These are phyloP conservation scores for Xestia ashworthii DNA, from an alignment of 2,888 invertebrate genomes.

Conservation along the genomic window DNA sequence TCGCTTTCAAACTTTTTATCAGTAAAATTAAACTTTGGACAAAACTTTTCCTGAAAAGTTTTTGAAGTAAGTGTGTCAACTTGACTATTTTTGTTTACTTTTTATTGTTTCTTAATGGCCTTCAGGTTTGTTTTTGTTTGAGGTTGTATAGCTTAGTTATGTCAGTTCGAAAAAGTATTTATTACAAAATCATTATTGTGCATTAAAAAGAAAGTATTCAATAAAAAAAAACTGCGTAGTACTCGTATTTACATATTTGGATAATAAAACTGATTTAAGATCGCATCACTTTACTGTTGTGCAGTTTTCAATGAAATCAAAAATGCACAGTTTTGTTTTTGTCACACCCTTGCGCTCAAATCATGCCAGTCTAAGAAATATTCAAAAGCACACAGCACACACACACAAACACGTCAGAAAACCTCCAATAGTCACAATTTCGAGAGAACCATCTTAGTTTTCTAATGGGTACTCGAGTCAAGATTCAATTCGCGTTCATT, in stretches of 20 bases:
- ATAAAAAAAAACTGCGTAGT: neutral
- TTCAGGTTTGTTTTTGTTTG: conserved; percentile 41
- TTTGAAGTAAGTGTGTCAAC: conserved; percentile 76
- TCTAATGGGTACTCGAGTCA: conserved; percentile 23
- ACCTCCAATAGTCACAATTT: conserved; percentile 29
- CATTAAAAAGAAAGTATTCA: neutral
- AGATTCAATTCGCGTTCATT: conserved; percentile 49
- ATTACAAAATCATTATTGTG: neutral
- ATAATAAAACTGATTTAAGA: neutral
- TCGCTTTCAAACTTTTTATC: conserved; percentile 67
- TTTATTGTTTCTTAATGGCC: conserved; percentile 64
- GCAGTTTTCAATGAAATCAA: neutral
- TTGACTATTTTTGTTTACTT: conserved; percentile 68
- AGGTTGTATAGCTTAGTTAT: conserved; percentile 53
- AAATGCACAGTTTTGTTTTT: neutral
- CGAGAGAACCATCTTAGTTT: conserved; percentile 19
- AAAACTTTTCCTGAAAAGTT: conserved; percentile 76
- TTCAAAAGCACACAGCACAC: conserved; percentile 54
- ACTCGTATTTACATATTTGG: conserved; percentile 15
- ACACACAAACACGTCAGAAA: conserved; percentile 44
- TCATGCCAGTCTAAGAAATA: conserved; percentile 33
- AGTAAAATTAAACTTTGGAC: conserved; percentile 64
- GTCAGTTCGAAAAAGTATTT: conserved; percentile 7
- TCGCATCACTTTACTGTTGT: neutral
- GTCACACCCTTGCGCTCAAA: conserved; percentile 25